Evolutionary conservation across 30 jellyfish, hydroid and myxozoan genomes (phyloP), one percentile per base, ranked within the genome.

Genomic region (Morbakka virulenta): DNA sequence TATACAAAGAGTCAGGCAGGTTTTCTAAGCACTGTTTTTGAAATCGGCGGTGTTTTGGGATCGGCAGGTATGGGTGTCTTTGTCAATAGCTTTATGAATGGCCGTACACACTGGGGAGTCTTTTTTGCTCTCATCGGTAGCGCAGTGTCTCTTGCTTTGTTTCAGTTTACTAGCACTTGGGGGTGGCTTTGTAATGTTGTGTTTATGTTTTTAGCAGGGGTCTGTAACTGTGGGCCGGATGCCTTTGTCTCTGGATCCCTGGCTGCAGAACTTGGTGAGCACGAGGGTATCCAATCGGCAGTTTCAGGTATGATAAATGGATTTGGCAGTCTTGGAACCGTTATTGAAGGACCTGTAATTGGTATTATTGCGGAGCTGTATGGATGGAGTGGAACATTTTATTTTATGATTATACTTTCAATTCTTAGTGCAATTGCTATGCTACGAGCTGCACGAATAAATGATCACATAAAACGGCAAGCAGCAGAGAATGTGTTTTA

Each of bases 281-380:
- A 96, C 51, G 99, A 83, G 52, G 86, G 86, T 71, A 96, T 96
- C 2, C 97, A 93, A 65, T 93, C 99, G 21, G 99, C 99, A 21
- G 99, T 93, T 27, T 81, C 99, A 61, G 99, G 99, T 22, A 69
- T 93, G n/a, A 83, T 93, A 0, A 93, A 93, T 72, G 99, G 99
- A 21, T 93, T 93, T 70, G 99, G 99, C 57, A 85, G 99, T 63
- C 82, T 93, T 27, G 99, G 99, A 4, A 87, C 99, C n/a, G 74
- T 93, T 0, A 67, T 93, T 30, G 96, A 93, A 86, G 99, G 99
- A 1, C 99, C 99, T 2, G 21, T 93, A 3, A 89, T 93, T 62
- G 99, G 97, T 20, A 71, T 86, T 32, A 82, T 93, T 17, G 96
- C 97, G 23, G 87, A 95, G 67, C 65, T 70, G 52, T 93, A 87